A percentile compares a stretch with the other conserved stretches of the same genome.
These are phyloP conservation scores for Limonius californicus DNA, from an alignment of 1,140 invertebrate genomes.

Conservation along the genomic window DNA sequence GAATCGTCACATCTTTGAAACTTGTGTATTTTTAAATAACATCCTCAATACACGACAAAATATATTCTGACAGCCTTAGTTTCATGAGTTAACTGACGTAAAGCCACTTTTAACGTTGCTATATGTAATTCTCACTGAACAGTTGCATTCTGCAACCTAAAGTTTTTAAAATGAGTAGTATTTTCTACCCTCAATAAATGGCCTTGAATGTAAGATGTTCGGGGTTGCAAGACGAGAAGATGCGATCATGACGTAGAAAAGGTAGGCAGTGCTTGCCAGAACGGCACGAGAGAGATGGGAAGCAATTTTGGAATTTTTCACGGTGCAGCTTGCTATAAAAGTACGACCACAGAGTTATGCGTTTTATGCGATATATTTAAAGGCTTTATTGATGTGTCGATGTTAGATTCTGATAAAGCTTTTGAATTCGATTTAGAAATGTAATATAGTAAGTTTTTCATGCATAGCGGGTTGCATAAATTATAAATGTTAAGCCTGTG, in stretches of 20 bases:
- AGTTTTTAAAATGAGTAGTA: slow-evolving; percentile 27
- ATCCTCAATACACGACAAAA: background rate
- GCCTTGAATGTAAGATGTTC: slow-evolving; percentile 35
- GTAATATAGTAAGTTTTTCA: background rate
- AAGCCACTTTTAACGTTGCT: too few species aligned
- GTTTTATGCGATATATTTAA: background rate
- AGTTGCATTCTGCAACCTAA: background rate
- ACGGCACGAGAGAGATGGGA: slow-evolving; percentile 16
- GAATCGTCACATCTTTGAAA: too few species aligned
- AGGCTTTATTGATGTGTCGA: slow-evolving; percentile 5
- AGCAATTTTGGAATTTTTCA: slow-evolving; percentile 27
- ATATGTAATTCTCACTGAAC: background rate
- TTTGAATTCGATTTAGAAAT: background rate
- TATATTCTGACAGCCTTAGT: too few species aligned
- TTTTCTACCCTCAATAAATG: slow-evolving; percentile 33
- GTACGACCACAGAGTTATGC: background rate
- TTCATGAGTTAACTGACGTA: too few species aligned
- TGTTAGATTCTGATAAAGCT: background rate
- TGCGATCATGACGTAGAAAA: slow-evolving; percentile 10
- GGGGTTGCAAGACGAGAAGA: slow-evolving; percentile 23
- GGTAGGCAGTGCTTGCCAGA: background rate
- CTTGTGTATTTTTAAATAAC: too few species aligned
- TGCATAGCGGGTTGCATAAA: background rate
- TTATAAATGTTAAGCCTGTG: too few species aligned
- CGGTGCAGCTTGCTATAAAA: slow-evolving; percentile 16